These are phyloP conservation scores for Drosophila triauraria DNA, from an alignment of 1,140 invertebrate genomes.

Conservation along the genomic window DNA sequence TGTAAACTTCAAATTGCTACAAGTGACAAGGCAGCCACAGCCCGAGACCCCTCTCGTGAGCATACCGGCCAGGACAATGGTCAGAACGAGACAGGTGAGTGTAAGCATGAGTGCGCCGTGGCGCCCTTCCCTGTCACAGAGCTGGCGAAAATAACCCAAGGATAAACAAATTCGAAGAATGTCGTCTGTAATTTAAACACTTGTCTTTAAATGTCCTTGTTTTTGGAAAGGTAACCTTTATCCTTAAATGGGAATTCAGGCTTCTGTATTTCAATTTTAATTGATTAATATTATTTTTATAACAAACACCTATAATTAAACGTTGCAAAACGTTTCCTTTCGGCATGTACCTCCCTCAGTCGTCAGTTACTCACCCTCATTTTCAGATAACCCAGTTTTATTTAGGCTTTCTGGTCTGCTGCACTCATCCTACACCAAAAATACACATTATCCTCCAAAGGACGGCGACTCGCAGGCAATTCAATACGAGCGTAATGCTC, in stretches of 20 bases:
- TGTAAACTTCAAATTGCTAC: slow-evolving; percentile 83
- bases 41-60: not conserved
- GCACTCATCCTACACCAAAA: slow-evolving; percentile 40
- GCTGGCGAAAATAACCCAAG: slow-evolving; percentile 39
- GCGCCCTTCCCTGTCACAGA: slow-evolving; percentile 27
- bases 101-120: slow-evolving; percentile 11
- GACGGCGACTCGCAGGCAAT: slow-evolving; percentile 32
- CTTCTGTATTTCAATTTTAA: not conserved
- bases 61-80: slow-evolving; percentile 34
- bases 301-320: not conserved
- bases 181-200: slow-evolving; percentile 47
- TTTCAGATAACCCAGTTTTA: slow-evolving; percentile 31
- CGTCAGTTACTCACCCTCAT: slow-evolving; percentile 1
- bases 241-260: not conserved
- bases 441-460: slow-evolving; percentile 17
- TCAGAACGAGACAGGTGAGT: slow-evolving; percentile 47
- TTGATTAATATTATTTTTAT: not conserved
- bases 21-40: slow-evolving; percentile 54
- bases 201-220: slow-evolving; percentile 23
- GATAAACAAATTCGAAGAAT: slow-evolving; percentile 51
- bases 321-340: not conserved
- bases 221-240: slow-evolving; percentile 12
- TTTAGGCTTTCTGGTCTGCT: slow-evolving; percentile 61
- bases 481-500: slow-evolving; percentile 24
- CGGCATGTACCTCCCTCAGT: not conserved